Base-by-base conservation (phyloP, 2,888 invertebrate species). In the Ochropleura plecta region DNA sequence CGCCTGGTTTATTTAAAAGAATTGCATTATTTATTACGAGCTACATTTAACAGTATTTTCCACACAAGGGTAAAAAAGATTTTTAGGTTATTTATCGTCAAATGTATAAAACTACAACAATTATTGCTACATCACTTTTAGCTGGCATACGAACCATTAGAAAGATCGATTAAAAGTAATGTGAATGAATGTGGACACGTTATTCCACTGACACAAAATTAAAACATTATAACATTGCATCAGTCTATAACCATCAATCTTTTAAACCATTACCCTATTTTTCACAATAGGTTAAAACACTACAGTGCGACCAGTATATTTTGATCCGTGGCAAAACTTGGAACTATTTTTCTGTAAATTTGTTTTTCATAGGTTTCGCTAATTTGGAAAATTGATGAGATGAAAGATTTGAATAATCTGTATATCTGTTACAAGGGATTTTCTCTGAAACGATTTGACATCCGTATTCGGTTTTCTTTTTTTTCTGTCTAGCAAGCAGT, bases 241-340 rank as follows among this genome's bases (percentile, higher is more conserved):
- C 73, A 84, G 73, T 49, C 40, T n/a, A n/a, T 77, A 46, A 59
- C 64, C 60, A 84, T 81, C 48, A 80, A 84, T 81, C 84, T 81
- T 80, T 62, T 57, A 20, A 57, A 74, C 81, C 84, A 80, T 81
- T 78, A 83, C 84, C 84, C 79, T 83, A 80, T 80, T 81, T 81
- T 80, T 84, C 55, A 80, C 84, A 73, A 81, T 73, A 57, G 65
- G 69, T 68, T 80, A 73, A 79, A 83, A 46, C 51, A 66, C 46
- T 78, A 62, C 55, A 66, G 60, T 40, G 16, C 0, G 40, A 44
- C 78, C 62, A 78, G 40, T 42, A 20, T 67, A 55, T 67, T 67
- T 67, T 62, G 83, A 77, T 4, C 30, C 4, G 18, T 42, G 60
- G n/a, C 7, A 2, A 59, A 20, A 48, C 2, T 16, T 0, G 1